Base-by-base conservation (phyloP, 2,797 vertebrate species). In the Thaleichthys pacificus region DNA sequence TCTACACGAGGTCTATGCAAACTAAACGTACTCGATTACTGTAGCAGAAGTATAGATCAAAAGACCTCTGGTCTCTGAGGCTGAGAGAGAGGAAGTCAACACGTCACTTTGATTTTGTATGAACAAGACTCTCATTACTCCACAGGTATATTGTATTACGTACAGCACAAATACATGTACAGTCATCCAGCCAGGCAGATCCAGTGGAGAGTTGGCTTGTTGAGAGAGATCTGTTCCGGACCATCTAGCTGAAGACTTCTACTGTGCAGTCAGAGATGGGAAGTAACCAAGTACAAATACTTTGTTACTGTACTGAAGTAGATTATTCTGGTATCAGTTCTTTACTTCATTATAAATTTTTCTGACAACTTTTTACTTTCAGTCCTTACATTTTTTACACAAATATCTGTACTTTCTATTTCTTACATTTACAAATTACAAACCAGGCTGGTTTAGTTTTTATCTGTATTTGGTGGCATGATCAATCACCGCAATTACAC, bases 41-140 rank as follows among this genome's bases (percentile, higher is more conserved):
- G 72, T 61, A 87, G 81, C 82, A 87, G 82, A 79, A 78, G 80
- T 82, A 75, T 30, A 54, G 84, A 86, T 86, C 83, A 89, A 82
- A 80, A 81, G 80, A 77, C 72, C 77, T 71, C 66, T 68, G 12
- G 61, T 78, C 71, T 62, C 24, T 28, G 57, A 66, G 62, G 61
- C 70, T 74, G 21, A 22, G 61, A 72, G 77, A 85, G 77, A 85
- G 83, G 78, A 83, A 85, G 81, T 77, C 77, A 73, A 73, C 72
- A 73, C 81, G 85, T 85, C 81, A 75, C 69, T 80, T 80, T 81
- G 81, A 84, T 75, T 85, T 74, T 75, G 66, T 80, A 62, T 75
- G 78, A 83, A 78, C 74, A 77, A 6, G 66, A 74, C 71, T 80
- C 32, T 68, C 73, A 78, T 56, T 74, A 68, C 30, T 71, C 24